Conservation (phyloP, 2,888 invertebrate species). For the Prenolepis imparis region DNA sequence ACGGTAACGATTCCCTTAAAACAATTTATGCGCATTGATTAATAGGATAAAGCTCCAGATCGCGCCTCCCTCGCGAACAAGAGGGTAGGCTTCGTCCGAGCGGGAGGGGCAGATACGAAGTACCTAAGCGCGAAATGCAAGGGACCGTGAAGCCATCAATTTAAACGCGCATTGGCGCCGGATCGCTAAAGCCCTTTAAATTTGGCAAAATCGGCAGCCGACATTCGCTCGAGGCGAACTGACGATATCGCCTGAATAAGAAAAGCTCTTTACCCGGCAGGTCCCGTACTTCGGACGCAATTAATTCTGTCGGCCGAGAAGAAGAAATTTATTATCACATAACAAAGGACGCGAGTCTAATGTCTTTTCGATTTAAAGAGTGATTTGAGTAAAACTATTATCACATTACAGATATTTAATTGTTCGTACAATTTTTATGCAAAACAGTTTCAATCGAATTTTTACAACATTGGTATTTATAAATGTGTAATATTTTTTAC, state of each 20-base stretch:
- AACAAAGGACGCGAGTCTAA: constrained; percentile 19
- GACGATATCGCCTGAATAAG: constrained; percentile 66
- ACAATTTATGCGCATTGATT: constrained; percentile 79
- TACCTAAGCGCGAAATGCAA: constrained; percentile 75
- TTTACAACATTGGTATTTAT: neutral
- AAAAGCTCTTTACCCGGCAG: constrained; percentile 71
- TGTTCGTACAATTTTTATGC: neutral
- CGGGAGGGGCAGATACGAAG: constrained; percentile 59
- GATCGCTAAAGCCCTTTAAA: constrained; percentile 71
- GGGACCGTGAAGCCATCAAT: constrained; percentile 78
- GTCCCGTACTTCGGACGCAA: constrained; percentile 51
- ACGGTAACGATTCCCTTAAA: constrained; percentile 78
- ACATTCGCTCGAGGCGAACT: constrained; percentile 51
- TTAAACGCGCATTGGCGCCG: constrained; percentile 75
- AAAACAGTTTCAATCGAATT: constrained; percentile 9
- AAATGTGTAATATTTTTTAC: neutral
- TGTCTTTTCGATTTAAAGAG: constrained; percentile 27
- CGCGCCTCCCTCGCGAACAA: constrained; percentile 56
- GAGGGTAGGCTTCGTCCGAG: constrained; percentile 45
- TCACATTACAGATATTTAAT: constrained; percentile 8
- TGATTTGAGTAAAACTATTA: constrained; percentile 7
- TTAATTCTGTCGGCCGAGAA: constrained; percentile 64
- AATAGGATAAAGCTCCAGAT: constrained; percentile 76
- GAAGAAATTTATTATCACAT: constrained; percentile 68
- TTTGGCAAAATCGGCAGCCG: constrained; percentile 66